Evolutionary conservation across 2,113 vertebrate species (phyloP).

Genomic region (Clinocottus analis): DNA sequence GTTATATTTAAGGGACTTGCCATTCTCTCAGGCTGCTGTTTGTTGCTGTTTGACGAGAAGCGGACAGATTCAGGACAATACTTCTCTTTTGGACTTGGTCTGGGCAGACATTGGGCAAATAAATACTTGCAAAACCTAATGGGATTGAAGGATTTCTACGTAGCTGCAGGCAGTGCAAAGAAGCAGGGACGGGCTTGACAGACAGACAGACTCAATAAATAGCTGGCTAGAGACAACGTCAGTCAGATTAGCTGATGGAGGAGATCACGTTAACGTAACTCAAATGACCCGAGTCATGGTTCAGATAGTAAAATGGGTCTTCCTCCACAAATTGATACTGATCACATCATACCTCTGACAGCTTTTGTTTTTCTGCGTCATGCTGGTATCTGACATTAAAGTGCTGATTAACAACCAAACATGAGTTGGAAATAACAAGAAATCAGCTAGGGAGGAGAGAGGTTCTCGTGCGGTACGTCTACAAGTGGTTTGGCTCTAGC

Average conservation of each 20-base stretch:
- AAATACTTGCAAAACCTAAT: conserved; percentile 53
- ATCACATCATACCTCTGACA: not conserved
- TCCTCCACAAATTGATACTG: not conserved
- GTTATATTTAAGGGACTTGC: conserved; percentile 44
- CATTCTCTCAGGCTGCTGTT: conserved; percentile 44
- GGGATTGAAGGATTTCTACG: conserved; percentile 59
- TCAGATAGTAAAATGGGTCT: not conserved
- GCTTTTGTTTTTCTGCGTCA: not conserved
- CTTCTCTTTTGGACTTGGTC: conserved; percentile 54
- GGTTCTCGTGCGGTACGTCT: conserved; percentile 3
- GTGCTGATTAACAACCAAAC: conserved; percentile 10
- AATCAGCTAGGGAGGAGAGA: not conserved
- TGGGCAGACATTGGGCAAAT: conserved; percentile 46
- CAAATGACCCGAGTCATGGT: conserved; percentile 33
- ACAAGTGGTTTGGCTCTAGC: conserved; percentile 22
- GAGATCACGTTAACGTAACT: conserved; percentile 11
- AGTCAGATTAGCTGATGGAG: conserved; percentile 50
- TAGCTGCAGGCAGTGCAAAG: conserved; percentile 45
- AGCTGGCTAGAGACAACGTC: conserved; percentile 49
- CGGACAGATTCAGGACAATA: conserved; percentile 69
- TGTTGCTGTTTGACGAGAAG: conserved; percentile 44
- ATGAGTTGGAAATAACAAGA: not conserved
- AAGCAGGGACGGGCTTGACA: conserved; percentile 47
- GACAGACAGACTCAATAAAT: conserved; percentile 52
- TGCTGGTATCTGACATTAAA: not conserved